These are phyloP conservation scores for Cygnus buccinator DNA, from an alignment of 2,113 vertebrate species.

Conservation along the genomic window DNA sequence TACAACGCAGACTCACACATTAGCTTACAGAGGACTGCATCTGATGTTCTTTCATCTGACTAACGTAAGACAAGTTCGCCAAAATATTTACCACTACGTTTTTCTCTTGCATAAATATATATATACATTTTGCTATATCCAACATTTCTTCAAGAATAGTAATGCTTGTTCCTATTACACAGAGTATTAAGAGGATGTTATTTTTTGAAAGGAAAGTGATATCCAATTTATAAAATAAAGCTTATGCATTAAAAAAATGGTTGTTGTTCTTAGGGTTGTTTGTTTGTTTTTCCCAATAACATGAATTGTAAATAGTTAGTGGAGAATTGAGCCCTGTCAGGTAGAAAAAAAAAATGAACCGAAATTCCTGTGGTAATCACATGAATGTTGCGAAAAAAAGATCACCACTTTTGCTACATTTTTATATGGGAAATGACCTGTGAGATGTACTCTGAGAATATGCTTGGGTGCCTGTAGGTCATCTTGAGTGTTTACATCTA, in stretches of 20 bases:
- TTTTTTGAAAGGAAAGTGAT: neutral
- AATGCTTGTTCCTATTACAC: neutral
- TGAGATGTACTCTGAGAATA: neutral
- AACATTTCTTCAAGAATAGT: neutral
- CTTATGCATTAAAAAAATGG: neutral
- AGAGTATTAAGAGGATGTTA: neutral
- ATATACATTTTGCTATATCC: neutral
- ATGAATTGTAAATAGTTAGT: neutral
- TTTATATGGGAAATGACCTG: neutral
- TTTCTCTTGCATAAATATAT: neutral
- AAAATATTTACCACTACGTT: accelerated
- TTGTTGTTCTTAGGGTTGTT: neutral
- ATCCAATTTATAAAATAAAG: neutral
- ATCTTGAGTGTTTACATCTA: neutral
- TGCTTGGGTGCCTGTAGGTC: neutral
- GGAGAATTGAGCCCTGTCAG: neutral
- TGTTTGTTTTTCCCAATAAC: neutral
- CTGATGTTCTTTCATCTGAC: neutral
- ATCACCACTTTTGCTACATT: neutral
- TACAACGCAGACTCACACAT: neutral
- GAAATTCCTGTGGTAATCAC: neutral
- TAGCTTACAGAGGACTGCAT: neutral
- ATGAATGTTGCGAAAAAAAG: neutral
- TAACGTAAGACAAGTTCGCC: neutral
- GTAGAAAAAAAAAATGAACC: neutral